Conservation (phyloP, 2,888 invertebrate species). For the Nemurella pictetii region DNA sequence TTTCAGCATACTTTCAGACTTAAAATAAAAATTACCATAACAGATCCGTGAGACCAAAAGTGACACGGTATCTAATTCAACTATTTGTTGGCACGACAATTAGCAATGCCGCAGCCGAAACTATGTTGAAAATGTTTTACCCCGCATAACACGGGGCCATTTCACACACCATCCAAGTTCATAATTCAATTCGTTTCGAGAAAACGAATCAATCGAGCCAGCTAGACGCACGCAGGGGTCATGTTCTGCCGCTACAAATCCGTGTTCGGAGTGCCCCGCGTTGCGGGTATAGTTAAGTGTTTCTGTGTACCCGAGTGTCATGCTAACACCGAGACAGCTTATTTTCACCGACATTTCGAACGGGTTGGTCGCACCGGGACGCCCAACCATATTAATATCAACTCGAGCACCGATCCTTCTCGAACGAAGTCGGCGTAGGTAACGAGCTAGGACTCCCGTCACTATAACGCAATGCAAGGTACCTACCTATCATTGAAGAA, state of each 20-base stretch:
- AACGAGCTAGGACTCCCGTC: background rate
- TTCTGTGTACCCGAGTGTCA: too few species aligned
- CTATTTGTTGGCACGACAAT: too few species aligned
- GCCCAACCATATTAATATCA: background rate
- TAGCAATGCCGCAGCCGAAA: too few species aligned
- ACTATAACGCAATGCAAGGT: background rate
- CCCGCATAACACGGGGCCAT: too few species aligned
- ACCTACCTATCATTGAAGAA: background rate
- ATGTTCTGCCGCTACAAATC: background rate
- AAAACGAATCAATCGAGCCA: background rate
- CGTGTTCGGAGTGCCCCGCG: background rate
- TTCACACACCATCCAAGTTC: too few species aligned
- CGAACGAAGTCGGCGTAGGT: too few species aligned
- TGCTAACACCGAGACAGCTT: background rate
- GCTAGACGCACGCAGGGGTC: background rate
- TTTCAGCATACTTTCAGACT: too few species aligned
- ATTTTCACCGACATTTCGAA: background rate
- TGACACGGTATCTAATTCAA: too few species aligned
- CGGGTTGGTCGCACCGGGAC: background rate
- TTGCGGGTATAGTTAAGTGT: background rate
- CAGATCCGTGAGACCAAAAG: too few species aligned
- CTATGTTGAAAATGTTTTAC: too few species aligned
- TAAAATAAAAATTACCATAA: too few species aligned
- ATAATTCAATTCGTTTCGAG: background rate
- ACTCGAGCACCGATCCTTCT: background rate